Evolutionary conservation across 1,140 invertebrate species (phyloP).

Genomic region (Diabrotica virgifera): DNA sequence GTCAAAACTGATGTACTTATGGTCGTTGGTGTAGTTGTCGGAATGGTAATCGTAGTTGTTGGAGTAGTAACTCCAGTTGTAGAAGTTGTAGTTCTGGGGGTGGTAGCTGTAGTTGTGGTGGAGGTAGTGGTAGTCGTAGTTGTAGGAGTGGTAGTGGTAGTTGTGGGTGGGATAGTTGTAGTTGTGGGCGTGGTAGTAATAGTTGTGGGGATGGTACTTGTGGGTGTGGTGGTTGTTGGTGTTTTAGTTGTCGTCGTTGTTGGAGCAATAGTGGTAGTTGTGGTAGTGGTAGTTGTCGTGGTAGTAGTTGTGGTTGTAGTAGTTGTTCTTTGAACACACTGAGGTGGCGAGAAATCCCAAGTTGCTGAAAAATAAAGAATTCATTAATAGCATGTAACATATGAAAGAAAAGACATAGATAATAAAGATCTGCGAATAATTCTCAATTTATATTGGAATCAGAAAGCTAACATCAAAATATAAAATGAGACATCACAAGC

Average conservation of each 20-base stretch:
- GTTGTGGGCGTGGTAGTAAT: constrained; percentile 19
- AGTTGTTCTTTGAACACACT: constrained; percentile 35
- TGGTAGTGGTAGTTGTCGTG: constrained; percentile 3
- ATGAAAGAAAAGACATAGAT: no score
- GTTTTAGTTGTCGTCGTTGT: constrained; percentile 19
- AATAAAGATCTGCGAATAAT: no score
- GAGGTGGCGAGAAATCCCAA: constrained; percentile 48
- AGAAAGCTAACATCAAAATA: no score
- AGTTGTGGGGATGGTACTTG: constrained; percentile 20
- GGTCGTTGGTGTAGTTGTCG: constrained; percentile 6
- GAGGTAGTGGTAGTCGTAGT: constrained; percentile 13
- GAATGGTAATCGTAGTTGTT: constrained; percentile 5
- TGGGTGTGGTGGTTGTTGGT: constrained; percentile 19
- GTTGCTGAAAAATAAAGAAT: constrained; percentile 30
- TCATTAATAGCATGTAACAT: neutral
- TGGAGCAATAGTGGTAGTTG: neutral
- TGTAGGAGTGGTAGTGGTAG: neutral
- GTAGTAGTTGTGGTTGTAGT: no score
- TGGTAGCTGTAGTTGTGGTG: constrained; percentile 16
- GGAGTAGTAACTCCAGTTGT: constrained; percentile 16
- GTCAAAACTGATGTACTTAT: neutral
- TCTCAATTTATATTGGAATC: no score
- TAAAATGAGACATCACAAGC: no score
- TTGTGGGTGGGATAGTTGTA: constrained; percentile 13
- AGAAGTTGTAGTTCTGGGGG: constrained; percentile 21